Base-by-base conservation (phyloP, 2,113 vertebrate species). In the Myrmecophaga tridactyla region DNA sequence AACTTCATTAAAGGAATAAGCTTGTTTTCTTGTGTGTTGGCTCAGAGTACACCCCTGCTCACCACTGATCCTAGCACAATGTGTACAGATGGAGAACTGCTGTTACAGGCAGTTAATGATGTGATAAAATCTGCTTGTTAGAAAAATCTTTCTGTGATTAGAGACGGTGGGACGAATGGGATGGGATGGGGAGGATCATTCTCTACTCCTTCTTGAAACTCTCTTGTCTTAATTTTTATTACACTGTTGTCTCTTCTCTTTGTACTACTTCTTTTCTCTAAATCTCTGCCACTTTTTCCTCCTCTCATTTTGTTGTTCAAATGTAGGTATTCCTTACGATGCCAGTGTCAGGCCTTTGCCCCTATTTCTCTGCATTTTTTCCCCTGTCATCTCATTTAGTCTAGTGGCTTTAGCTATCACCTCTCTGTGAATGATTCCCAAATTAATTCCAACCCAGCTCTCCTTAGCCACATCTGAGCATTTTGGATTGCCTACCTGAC, bases 201-300 rank as follows among this genome's bases (percentile, higher is more conserved):
- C 13, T 69, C 17, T 6, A 31, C 4, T 15, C 60, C 29, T 53
- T 70, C 29, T 25, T 18, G 39, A 69, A 86, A 83, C 5, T 51
- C 20, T 51, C 1, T 39, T n/a, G n/a, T 27, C 31, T 63, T 70
- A 60, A 36, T 76, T 75, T 94, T 39, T 41, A 34, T 36, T 70
- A 41, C 0, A 18, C n/a, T 87, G 21, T 36, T 83, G 8, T 39
- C 11, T 43, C 20, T 96, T 82, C 65, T 60, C 12, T 70, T 56
- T 93, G 46, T 91, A 73, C 73, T n/a, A 21, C 63, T 94, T 3
- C 70, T 72, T 89, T 86, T 27, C 70, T 86, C 70, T 80, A 67
- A 14, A 23, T 60, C 27, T 85, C 51, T 69, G 25, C 4, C 43
- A 62, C 18, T 34, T 62, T 78, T 78, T 88, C 13, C 36, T 46